phyloP scores from a whole-genome alignment of 2,797 vertebrate genomes.

The Hippoglossus hippoglossus region DNA sequence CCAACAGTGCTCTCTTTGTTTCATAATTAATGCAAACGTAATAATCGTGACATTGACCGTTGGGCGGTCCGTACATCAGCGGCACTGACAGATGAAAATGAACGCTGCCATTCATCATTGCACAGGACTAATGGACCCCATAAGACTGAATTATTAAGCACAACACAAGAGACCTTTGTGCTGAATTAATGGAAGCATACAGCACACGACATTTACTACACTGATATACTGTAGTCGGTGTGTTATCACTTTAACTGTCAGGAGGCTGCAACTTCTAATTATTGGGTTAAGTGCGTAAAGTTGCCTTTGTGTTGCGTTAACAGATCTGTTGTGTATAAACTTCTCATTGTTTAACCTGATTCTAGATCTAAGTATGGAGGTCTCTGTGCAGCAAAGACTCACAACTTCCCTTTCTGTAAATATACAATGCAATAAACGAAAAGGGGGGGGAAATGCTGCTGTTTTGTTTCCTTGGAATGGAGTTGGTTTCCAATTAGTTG shows the following conservation, averaged over 20 bases:
- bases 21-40: constrained; percentile 78
- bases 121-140: constrained; percentile 67
- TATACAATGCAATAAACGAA: constrained; percentile 1
- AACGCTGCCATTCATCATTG: constrained; percentile 74
- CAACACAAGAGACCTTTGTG: constrained; percentile 78
- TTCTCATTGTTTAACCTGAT: constrained; percentile 1
- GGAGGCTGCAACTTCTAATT: constrained; percentile 34
- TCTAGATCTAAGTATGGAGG: not conserved
- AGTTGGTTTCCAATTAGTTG: constrained; percentile 55
- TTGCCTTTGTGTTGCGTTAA: constrained; percentile 46
- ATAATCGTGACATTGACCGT: constrained; percentile 76
- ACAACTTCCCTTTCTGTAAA: constrained; percentile 21
- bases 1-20: constrained; percentile 74
- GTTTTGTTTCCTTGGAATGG: constrained; percentile 47
- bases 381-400: constrained; percentile 2
- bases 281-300: constrained; percentile 44
- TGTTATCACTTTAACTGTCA: constrained; percentile 54
- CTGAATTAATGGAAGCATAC: constrained; percentile 67
- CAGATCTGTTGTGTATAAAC: constrained; percentile 33
- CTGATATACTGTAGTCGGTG: constrained; percentile 38
- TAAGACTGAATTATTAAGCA: constrained; percentile 76
- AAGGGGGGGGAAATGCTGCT: not conserved
- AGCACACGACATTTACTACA: constrained; percentile 57
- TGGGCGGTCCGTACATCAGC: constrained; percentile 67
- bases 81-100: constrained; percentile 68